Conservation (phyloP, 2,888 invertebrate genomes). For the Tholera decimalis region DNA sequence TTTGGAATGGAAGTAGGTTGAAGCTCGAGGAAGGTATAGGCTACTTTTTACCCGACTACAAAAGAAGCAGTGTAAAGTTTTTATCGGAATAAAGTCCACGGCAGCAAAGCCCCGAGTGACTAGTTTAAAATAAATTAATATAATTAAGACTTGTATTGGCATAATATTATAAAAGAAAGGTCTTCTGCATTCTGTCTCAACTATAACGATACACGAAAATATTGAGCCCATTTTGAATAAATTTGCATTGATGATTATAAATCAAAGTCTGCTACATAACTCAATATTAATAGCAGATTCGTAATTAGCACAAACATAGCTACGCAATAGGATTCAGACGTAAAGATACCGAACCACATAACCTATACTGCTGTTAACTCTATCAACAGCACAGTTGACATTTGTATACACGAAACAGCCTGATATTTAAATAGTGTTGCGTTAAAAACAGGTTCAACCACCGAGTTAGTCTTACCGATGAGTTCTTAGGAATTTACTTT, state of each 20-base stretch:
- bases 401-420: conserved; percentile 53
- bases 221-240: not conserved
- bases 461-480: conserved; percentile 46
- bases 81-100: too few relatives aligned
- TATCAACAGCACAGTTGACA: conserved; percentile 55
- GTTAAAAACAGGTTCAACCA: conserved; percentile 59
- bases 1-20: too few relatives aligned
- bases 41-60: too few relatives aligned
- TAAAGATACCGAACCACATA: conserved; percentile 20
- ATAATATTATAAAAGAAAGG: not conserved
- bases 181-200: not conserved
- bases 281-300: conserved; percentile 2
- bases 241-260: conserved; percentile 3
- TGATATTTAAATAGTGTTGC: conserved; percentile 65
- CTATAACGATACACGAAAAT: not conserved
- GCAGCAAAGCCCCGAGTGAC: too few relatives aligned
- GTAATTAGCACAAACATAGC: conserved; percentile 23
- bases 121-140: too few relatives aligned
- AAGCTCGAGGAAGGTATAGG: too few relatives aligned
- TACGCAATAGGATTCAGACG: conserved; percentile 15
- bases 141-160: too few relatives aligned
- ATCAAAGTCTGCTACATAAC: not conserved
- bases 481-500: conserved; percentile 48
- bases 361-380: conserved; percentile 44
- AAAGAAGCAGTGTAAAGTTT: too few relatives aligned